Percentiles rank a stretch among this genome's conserved stretches.
Conservation (phyloP, 1,140 invertebrate species). For the Hesperophylax magnus region DNA sequence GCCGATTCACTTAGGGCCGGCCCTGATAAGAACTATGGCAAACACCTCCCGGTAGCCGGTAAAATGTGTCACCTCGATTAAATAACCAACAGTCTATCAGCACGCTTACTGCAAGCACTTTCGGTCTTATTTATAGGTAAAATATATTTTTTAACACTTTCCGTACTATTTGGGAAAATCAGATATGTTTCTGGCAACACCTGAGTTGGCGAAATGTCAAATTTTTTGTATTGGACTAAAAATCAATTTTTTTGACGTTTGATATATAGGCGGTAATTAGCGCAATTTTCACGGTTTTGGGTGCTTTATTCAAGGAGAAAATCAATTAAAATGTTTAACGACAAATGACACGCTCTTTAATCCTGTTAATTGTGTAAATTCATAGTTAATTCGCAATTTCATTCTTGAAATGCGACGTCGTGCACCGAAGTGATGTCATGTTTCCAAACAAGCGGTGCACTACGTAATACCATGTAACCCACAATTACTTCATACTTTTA, state of each 20-base stretch:
- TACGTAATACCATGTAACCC: slow-evolving; percentile 41
- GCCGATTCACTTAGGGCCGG: no score
- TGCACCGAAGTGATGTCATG: slow-evolving; percentile 43
- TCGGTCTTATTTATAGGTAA: no score
- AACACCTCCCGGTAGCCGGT: no score
- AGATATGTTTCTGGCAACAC: slow-evolving; percentile 32
- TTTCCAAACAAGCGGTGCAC: slow-evolving; percentile 43
- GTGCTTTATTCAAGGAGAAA: neutral
- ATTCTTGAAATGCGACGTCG: slow-evolving; percentile 38
- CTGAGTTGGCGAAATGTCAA: slow-evolving; percentile 50
- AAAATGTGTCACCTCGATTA: no score
- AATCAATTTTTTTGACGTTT: slow-evolving; percentile 54
- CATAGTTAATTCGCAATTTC: slow-evolving; percentile 9
- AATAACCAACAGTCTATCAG: no score
- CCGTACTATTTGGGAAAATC: no score
- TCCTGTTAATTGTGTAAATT: neutral
- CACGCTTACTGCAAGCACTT: no score
- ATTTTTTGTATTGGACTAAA: slow-evolving; percentile 47
- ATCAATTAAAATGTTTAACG: slow-evolving; percentile 17
- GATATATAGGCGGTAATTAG: slow-evolving; percentile 43
- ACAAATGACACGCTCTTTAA: slow-evolving; percentile 19
- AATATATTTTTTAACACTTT: no score
- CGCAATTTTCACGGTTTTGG: slow-evolving; percentile 8
- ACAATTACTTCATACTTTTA: slow-evolving; percentile 10
- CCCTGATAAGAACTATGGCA: no score